Evolutionary conservation across 2,888 invertebrate genomes (phyloP), one percentile per base, ranked within the genome.

Genomic region (Diarsia rubi): DNA sequence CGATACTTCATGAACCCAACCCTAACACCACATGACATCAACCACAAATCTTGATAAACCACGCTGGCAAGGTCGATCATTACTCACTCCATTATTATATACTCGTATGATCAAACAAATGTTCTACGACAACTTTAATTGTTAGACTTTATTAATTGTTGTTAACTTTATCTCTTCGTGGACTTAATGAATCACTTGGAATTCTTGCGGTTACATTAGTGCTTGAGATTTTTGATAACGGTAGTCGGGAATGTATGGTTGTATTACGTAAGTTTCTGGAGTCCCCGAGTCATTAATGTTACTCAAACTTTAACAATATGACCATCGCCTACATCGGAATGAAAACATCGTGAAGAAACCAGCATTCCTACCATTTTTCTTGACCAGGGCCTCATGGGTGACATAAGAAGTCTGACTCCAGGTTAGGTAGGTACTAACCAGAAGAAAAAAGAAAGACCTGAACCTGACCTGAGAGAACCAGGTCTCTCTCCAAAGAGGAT

Each of bases 121-220:
- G 89, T 83, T 86, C 86, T 86, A 86, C 88, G 91, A 91, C 91
- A 90, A 89, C 88, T 92, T 81, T 84, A 91, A 92, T 92, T 92
- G 89, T 89, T 86, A 83, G 81, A 83, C 86, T 85, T 88, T 90
- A 92, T 92, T 92, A 91, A 92, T 92, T 90, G 86, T 87, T 69
- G 81, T 77, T 67, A 82, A 81, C 86, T 92, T 90, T 92, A 90
- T 87, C 78, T 82, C 2, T 60, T 65, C 31, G 47, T 64, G 54
- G 64, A 45, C 63, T 70, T 79, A 75, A 86, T 83, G 75, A 75
- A 82, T 82, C 75, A 78, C 67, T 75, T 49, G 19, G 52, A 49
- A 49, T 62, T 74, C 54, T 69, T 63, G 49, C 3, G 60, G 27
- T 59, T 52, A 66, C 27, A 69, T 79, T 69, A 59, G 69, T 59